phyloP scores from a whole-genome alignment of 2,113 vertebrate species.

The Todiramphus saurophagus region DNA sequence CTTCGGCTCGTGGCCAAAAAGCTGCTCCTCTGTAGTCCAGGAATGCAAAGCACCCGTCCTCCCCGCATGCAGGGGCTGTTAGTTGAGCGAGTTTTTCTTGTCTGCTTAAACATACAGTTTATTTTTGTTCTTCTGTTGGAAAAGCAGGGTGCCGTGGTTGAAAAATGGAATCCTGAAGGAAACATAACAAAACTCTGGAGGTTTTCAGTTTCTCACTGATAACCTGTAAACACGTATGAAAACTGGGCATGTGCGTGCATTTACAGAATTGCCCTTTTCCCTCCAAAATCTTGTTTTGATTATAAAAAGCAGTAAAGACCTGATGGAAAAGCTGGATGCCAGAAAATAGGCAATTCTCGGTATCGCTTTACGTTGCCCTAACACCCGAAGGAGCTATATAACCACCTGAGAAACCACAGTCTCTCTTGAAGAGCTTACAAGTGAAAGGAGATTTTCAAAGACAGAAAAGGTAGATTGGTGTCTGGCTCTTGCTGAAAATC shows the following conservation, averaged over 20 bases:
- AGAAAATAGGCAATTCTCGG: not conserved
- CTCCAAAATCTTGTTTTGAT: not conserved
- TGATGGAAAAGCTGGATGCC: not conserved
- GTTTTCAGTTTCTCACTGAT: not conserved
- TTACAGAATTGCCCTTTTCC: not conserved
- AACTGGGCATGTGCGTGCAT: not conserved
- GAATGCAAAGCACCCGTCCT: not conserved
- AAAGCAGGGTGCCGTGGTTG: not conserved
- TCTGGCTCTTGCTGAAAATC: conserved; percentile 19
- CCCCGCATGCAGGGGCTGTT: no score
- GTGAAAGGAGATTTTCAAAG: not conserved
- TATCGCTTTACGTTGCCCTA: not conserved
- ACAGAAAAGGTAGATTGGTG: conserved; percentile 11
- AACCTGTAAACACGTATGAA: not conserved
- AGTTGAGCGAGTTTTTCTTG: not conserved
- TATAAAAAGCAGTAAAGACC: conserved; percentile 15
- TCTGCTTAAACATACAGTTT: not conserved
- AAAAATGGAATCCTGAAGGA: not conserved
- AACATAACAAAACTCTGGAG: not conserved
- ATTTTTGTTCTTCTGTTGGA: not conserved
- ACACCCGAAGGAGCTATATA: conserved; percentile 9
- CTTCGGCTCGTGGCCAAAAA: not conserved
- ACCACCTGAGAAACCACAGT: conserved; percentile 18
- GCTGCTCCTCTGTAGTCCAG: not conserved
- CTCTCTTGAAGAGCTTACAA: conserved; percentile 34